Conservation (phyloP, 1,140 invertebrate species). For the Stegodyphus dumicola region DNA sequence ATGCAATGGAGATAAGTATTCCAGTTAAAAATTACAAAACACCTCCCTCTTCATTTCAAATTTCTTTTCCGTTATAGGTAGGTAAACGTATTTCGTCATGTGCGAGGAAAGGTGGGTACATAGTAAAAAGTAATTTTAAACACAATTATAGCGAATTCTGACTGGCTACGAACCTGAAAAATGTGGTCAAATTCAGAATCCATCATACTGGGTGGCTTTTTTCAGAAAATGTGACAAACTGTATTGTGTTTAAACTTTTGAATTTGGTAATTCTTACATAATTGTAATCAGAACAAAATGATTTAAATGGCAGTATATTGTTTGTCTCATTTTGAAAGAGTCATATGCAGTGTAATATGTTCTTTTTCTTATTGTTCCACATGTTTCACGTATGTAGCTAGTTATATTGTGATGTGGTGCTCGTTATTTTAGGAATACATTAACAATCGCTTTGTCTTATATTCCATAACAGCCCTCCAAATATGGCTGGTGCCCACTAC, state of each 20-base stretch:
- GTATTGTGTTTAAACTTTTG: background rate
- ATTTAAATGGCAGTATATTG: background rate
- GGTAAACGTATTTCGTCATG: conserved; percentile 2
- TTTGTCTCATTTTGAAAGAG: conserved; percentile 9
- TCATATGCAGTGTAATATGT: background rate
- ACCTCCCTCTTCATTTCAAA: background rate
- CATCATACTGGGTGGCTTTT: background rate
- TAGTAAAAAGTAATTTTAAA: conserved; percentile 29
- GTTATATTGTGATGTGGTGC: conserved; percentile 38
- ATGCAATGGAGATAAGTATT: too few relatives aligned
- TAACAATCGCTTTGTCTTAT: conserved; percentile 62
- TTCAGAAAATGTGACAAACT: background rate
- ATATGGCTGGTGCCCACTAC: conserved; percentile 57
- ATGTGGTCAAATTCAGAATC: background rate
- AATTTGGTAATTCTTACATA: too few relatives aligned
- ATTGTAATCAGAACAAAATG: background rate
- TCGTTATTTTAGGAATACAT: conserved; percentile 58
- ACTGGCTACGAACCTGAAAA: conserved; percentile 35
- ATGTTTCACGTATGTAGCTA: conserved; percentile 27
- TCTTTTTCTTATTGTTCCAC: conserved; percentile 7
- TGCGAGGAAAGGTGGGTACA: conserved; percentile 46
- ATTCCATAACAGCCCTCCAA: conserved; percentile 63
- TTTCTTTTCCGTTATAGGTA: conserved; percentile 26
- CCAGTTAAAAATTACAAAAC: background rate
- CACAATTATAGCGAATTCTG: conserved; percentile 26